Conservation (phyloP, 2,797 vertebrate species). For the Melanotaenia nigrans region DNA sequence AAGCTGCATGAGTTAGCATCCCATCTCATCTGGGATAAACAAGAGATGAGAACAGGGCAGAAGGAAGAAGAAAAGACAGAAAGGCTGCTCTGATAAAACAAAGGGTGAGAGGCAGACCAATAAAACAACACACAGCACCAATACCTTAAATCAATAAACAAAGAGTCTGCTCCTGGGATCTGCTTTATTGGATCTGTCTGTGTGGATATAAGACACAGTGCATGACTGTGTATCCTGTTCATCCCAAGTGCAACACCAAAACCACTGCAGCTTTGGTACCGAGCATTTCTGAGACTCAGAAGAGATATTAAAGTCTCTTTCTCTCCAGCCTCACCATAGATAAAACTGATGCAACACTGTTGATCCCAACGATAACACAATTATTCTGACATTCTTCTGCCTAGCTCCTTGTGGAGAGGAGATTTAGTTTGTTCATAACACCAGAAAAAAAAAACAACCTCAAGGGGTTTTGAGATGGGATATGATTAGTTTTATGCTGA, state of each 20-base stretch:
- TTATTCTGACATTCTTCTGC: not conserved
- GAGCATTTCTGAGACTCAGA: slow-evolving; percentile 26
- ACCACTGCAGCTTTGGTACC: slow-evolving; percentile 25
- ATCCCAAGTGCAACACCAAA: slow-evolving; percentile 24
- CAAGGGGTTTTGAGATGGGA: no score
- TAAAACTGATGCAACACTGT: slow-evolving; percentile 8
- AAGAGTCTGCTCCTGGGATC: slow-evolving; percentile 54
- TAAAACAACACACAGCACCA: slow-evolving; percentile 38
- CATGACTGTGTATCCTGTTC: not conserved
- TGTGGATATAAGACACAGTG: slow-evolving; percentile 39
- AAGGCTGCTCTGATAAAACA: slow-evolving; percentile 16
- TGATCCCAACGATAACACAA: not conserved
- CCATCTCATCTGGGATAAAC: slow-evolving; percentile 10
- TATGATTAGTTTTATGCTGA: no score
- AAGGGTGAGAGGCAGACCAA: slow-evolving; percentile 40
- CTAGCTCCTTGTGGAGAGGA: not conserved
- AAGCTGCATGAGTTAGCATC: not conserved
- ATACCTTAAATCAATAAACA: slow-evolving; percentile 64
- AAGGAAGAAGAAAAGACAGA: not conserved
- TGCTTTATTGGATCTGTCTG: slow-evolving; percentile 64
- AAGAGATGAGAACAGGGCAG: not conserved
- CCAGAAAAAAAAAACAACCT: not conserved
- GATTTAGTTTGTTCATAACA: not conserved
- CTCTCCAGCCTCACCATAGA: slow-evolving; percentile 14
- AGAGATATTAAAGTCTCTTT: slow-evolving; percentile 20